These are phyloP conservation scores for Argyrosomus japonicus DNA, from an alignment of 2,113 vertebrate species.

Conservation along the genomic window DNA sequence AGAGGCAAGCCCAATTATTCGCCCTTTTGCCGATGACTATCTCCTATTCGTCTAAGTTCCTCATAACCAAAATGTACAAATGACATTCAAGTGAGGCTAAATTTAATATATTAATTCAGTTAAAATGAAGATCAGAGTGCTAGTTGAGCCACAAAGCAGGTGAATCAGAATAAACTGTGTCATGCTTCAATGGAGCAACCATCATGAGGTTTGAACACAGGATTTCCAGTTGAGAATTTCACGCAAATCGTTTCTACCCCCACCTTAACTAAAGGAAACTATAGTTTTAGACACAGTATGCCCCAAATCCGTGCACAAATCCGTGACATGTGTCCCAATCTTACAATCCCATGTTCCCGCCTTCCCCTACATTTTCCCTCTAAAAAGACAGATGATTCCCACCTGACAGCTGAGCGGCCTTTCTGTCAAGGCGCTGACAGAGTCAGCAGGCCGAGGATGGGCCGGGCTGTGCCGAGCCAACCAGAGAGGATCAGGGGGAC, in stretches of 20 bases:
- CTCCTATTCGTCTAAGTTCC: not conserved
- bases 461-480: conserved; percentile 15
- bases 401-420: conserved; percentile 1
- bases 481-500: conserved; percentile 69
- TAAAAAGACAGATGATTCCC: conserved; percentile 12
- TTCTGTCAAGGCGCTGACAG: not conserved
- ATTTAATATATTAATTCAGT: not conserved
- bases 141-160: not conserved
- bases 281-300: not conserved
- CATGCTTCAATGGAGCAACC: not conserved
- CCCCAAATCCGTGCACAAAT: not conserved
- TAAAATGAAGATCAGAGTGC: not conserved
- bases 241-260: not conserved
- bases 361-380: not conserved
- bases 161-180: not conserved
- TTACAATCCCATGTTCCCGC: conserved; percentile 3
- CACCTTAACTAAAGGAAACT: not conserved
- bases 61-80: not conserved
- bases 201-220: not conserved
- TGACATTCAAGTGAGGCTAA: not conserved
- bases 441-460: conserved; percentile 25
- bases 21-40: not conserved
- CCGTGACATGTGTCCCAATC: not conserved
- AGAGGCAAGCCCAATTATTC: not conserved
- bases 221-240: not conserved